phyloP scores from a whole-genome alignment of 2,113 vertebrate genomes.

The Sphyrna mokarran region DNA sequence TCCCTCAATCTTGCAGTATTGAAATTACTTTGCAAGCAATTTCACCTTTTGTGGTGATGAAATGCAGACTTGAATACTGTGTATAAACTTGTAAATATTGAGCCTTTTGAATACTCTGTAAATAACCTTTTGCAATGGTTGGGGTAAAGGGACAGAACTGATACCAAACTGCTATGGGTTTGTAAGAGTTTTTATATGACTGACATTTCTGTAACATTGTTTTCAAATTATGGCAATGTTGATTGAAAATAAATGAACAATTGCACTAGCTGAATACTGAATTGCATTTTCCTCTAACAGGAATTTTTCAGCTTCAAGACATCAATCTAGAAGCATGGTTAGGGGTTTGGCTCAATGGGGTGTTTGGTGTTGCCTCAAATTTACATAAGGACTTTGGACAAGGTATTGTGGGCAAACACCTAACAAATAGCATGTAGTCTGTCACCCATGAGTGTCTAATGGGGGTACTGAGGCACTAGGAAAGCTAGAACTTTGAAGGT shows the following conservation, averaged over 20 bases:
- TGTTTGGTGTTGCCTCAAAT: too few species aligned
- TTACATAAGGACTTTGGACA: too few species aligned
- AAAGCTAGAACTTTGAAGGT: too few species aligned
- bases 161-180: conserved; percentile 43
- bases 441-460: too few species aligned
- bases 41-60: conserved; percentile 56
- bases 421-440: too few species aligned
- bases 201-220: conserved; percentile 4
- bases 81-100: conserved; percentile 83
- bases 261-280: not conserved
- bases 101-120: conserved; percentile 94
- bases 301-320: not conserved
- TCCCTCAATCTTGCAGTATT: conserved; percentile 30
- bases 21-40: conserved; percentile 52
- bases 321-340: too few species aligned
- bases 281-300: too few species aligned
- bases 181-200: conserved; percentile 30
- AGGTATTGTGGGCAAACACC: too few species aligned
- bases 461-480: too few species aligned
- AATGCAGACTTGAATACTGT: not conserved
- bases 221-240: not conserved
- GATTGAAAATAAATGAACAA: not conserved
- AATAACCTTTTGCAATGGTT: conserved; percentile 85
- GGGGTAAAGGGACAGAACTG: conserved; percentile 70
- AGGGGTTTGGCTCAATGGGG: too few species aligned